Base-by-base conservation (phyloP, 2,888 invertebrate genomes). In the Xanthorhoe designata region DNA sequence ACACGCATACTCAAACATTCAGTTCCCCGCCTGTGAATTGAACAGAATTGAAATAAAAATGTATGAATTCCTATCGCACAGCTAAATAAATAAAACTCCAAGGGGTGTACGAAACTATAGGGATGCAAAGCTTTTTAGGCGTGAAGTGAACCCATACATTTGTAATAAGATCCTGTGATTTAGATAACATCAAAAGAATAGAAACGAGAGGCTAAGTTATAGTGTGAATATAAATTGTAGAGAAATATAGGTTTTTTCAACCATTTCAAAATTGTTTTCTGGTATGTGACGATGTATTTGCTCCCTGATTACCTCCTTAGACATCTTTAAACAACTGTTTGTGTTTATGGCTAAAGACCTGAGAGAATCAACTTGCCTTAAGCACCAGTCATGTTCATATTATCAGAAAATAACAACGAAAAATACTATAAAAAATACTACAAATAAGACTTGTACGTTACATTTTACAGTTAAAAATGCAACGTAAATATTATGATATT, bases 61-160 rank as follows among this genome's bases (percentile, higher is more conserved):
- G 82, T 80, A 87, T 79, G 81, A 80, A 80, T 75, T 80, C 77
- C 81, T 81, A 82, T 82, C 81, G 78, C 68, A 77, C 78, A 78
- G 80, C 78, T 85, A 82, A 85, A 87, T 88, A 86, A 87, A 85
- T 81, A 87, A 78, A 70, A 76, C 75, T 76, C 74, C 61, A 61
- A 42, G 66, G 71, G 73, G 69, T 61, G 63, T 56, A 59, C 50
- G 52, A 29, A 64, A 66, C 60, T 64, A 64, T 59, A 42, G 60
- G 61, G 64, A 68, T 67, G 59, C 64, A 71, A 70, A 70, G 69
- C 71, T 70, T 42, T 42, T 58, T 59, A 50, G 51, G 45, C 18
- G 38, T 62, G 67, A 70, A 71, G 66, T 65, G 42, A 66, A 51
- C 66, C 67, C 66, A 66, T 71, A 75, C 66, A 75, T 75, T 63